Evolutionary conservation across 23 tunicate species (phyloP), one percentile per base, ranked within the genome.

Genomic region (Trididemnum nubilum): DNA sequence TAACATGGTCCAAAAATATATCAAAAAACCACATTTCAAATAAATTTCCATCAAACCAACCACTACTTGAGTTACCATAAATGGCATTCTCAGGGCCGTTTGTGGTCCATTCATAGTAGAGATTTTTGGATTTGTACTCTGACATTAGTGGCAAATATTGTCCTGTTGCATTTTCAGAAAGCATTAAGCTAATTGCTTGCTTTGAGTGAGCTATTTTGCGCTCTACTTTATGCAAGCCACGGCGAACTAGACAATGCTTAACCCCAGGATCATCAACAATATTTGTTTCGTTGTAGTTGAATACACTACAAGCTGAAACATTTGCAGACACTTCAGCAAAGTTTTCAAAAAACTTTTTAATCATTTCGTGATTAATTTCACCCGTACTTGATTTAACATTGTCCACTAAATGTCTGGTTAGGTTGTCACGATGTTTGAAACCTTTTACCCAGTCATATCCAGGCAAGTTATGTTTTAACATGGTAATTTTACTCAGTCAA

Each of bases 241-340:
- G 69, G n/a, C 69, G 25, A 63, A 63, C 69, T 15, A 63, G 19
- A 63, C 69, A 63, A 5, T 63, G 69, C n/a, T 63, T 63, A 5
- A 24, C 5, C 7, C 69, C 77, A 22, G 69, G 69, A 63, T 63
- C 69, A 63, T 63, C 69, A 19, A 19, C 28, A 24, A 63, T 63
- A n/a, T n/a, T 63, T 63, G 69, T 63, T 63, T 63, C 69, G n/a
- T 63, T 26, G n/a, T 63, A 63, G n/a, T 63, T 63, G n/a, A 19
- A 63, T 15, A 63, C 5, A 15, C n/a, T 63, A 15, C 28, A 19
- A 7, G 69, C 25, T 35, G 52, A n/a, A 22, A n/a, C 69, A 63
- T 22, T 19, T 24, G 25, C 25, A 15, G 69, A 5, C 28, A 63
- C 69, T 24, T 63, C 25, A 22, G 25, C 22, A 19, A 63, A 63